Conservation (phyloP, 1,140 invertebrate species). For the Scylla paramamosain region DNA sequence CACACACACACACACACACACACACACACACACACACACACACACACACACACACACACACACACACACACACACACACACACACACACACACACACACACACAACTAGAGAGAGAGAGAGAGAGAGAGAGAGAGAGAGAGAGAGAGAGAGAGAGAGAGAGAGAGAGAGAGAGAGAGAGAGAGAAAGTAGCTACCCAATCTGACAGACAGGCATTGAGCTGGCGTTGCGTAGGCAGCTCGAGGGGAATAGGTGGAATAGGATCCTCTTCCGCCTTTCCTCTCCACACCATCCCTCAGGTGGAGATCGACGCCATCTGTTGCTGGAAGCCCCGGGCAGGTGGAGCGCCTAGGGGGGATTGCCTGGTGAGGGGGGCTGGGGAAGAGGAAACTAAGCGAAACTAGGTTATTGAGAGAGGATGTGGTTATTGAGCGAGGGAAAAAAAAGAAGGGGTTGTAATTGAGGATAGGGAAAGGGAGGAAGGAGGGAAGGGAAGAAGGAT, state of each 20-base stretch:
- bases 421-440: neutral
- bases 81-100: too few species aligned
- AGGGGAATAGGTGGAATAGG: neutral
- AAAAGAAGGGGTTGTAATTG: neutral
- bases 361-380: too few species aligned
- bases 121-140: too few species aligned
- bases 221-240: neutral
- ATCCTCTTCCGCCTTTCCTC: neutral
- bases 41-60: too few species aligned
- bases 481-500: neutral
- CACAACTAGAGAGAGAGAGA: too few species aligned
- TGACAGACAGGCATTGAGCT: neutral
- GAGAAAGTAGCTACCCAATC: neutral
- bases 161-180: neutral
- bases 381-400: too few species aligned
- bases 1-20: too few species aligned
- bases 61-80: too few species aligned
- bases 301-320: neutral
- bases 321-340: neutral
- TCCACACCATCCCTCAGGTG: neutral
- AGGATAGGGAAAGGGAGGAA: neutral
- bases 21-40: too few species aligned
- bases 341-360: neutral
- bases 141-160: too few species aligned
- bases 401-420: neutral